Base-by-base conservation (phyloP, 1,140 invertebrate genomes). In the Drosophila serrata region DNA sequence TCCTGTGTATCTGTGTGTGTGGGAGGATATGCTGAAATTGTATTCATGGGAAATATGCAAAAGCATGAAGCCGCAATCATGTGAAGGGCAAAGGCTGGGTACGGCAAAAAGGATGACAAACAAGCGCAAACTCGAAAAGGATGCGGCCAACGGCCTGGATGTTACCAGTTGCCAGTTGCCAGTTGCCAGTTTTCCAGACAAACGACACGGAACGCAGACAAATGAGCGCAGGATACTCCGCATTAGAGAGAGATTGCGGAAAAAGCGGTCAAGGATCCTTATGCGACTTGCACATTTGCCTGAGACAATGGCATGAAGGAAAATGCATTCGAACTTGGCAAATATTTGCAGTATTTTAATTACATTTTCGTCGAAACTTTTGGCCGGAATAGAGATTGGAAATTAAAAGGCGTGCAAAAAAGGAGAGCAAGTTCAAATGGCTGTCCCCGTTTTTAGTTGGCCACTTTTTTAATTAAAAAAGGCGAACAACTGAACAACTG, bases 391-490 rank as follows among this genome's bases (percentile, higher is more conserved):
- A 68, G 45, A 56, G 45, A 59, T 70, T 62, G 65, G 43, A 69
- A 82, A 78, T 74, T 57, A 69, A 79, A 78, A 62, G 40, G 45
- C 24, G 45, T n/a, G 56, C 64, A 62, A 61, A 73, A n/a, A n/a
- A n/a, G n/a, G 63, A 58, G 56, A 81, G 81, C 70, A 85, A 85
- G 73, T 85, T 85, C 37, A 65, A 70, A 80, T 73, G 55, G 53
- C 67, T 64, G 64, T 68, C 19, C 27, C 43, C 19, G 62, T 61
- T 46, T 46, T 24, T 22, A 37, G 31, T 42, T 68, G 73, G 81
- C 68, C 81, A 86, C 67, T 81, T 86, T 84, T 84, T 85, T 85
- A 85, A 85, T 85, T 85, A 86, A 85, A 85, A 82, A 64, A 61
- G 17, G 24, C 24, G 24, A 24, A 24, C 24, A 24, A 24, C 24